Evolutionary conservation across 2,113 vertebrate genomes (phyloP).

Genomic region (Galeopterus variegatus): DNA sequence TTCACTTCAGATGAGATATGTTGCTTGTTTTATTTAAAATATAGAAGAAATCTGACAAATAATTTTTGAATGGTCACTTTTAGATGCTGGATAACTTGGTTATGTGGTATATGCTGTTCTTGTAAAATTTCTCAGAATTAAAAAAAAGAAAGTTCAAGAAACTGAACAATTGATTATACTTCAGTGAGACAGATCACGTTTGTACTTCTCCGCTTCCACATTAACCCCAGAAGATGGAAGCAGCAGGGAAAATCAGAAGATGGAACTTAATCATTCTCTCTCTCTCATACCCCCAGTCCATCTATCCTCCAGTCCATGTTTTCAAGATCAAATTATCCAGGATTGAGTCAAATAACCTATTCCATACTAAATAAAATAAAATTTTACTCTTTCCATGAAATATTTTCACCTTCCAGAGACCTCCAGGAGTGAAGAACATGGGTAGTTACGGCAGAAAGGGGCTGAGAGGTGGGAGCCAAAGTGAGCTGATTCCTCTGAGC

Average conservation of each 20-base stretch:
- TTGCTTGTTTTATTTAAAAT: conserved; percentile 48
- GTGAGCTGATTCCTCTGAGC: not conserved
- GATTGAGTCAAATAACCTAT: not conserved
- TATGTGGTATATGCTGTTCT: not conserved
- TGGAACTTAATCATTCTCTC: not conserved
- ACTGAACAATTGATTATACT: not conserved
- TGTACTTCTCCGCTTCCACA: not conserved
- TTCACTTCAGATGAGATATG: not conserved
- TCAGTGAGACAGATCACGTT: not conserved
- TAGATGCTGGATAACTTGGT: not conserved
- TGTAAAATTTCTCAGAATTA: conserved; percentile 22
- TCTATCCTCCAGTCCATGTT: not conserved
- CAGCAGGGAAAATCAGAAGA: not conserved
- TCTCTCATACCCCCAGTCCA: not conserved
- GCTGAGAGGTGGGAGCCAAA: not conserved
- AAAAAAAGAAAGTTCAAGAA: not conserved
- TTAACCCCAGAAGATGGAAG: not conserved
- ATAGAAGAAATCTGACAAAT: not conserved
- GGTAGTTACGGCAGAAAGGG: not conserved
- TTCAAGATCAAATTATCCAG: not conserved
- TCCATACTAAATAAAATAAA: not conserved
- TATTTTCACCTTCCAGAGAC: not conserved
- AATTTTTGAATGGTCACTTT: conserved; percentile 31
- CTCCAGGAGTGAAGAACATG: not conserved
- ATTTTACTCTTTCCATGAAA: not conserved